These are phyloP conservation scores for Alectura lathami DNA, from an alignment of 2,113 vertebrate species.

Conservation along the genomic window DNA sequence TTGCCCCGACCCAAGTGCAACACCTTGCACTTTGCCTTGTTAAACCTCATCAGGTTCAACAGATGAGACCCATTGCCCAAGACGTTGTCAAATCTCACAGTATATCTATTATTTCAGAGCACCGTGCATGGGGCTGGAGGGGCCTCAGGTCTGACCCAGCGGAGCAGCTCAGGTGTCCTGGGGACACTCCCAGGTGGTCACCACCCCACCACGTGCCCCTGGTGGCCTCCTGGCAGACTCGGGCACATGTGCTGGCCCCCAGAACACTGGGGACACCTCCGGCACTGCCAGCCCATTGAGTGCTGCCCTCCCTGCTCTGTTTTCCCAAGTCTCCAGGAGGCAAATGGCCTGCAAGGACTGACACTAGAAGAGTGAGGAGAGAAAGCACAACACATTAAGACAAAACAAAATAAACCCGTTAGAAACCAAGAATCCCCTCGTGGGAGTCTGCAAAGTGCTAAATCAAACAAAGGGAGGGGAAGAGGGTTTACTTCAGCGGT, in stretches of 20 bases:
- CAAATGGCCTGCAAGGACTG: neutral
- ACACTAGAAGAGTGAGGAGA: neutral
- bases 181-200: neutral
- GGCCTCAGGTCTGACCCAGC: neutral
- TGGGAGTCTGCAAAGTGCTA: constrained; percentile 56
- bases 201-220: neutral
- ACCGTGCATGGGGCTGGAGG: neutral
- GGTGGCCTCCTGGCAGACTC: neutral
- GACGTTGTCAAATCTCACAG: neutral
- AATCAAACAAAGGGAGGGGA: constrained; percentile 59
- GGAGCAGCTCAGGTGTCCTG: neutral
- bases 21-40: neutral
- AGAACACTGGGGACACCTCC: neutral
- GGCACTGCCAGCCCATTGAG: neutral
- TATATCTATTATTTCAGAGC: neutral
- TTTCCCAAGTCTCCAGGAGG: neutral
- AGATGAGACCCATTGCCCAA: neutral
- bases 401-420: constrained; percentile 52
- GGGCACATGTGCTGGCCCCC: neutral
- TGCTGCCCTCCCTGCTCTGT: neutral
- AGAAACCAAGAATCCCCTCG: constrained; percentile 43
- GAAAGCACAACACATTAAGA: constrained; percentile 32
- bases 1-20: neutral
- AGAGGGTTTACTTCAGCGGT: constrained; percentile 55
- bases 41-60: neutral